Evolutionary conservation across 2,888 invertebrate species (phyloP), one percentile per base, ranked within the genome.

Genomic region (Pollenia amentaria): DNA sequence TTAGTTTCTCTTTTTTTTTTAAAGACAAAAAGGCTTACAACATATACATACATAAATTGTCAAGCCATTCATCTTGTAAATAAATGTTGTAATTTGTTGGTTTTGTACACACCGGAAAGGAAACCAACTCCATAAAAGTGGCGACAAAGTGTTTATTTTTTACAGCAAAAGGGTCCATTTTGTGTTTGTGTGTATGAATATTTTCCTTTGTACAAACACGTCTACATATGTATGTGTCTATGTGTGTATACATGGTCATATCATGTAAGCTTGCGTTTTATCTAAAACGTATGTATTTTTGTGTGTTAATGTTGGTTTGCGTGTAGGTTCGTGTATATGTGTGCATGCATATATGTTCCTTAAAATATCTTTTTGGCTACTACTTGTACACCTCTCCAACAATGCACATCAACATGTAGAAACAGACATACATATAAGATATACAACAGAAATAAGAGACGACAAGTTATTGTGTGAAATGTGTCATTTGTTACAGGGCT

Each of bases 51-150:
- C 80, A 87, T 91, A 92, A 91, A 92, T 92, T 92, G 91, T 92
- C 91, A 90, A 91, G 92, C 90, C 91, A 92, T 92, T 92, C 92
- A 91, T 92, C 92, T 92, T 92, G 89, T 90, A 90, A 92, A 92
- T 92, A 91, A 92, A 92, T 92, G 91, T 92, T 92, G 92, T 91
- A 92, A 92, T 92, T 92, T 92, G 92, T 90, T 91, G 90, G 90
- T 89, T 91, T 89, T 88, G 89, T 88, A 87, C 85, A 85, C 89
- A 84, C 88, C 81, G 81, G 77, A 82, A 84, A 84, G 79, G 77
- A 80, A 79, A 76, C 84, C 76, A 83, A 87, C 84, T 88, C 85
- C 87, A 88, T 85, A 87, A 89, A 89, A 87, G 88, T 88, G 88
- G 88, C 88, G 88, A 89, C 88, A 88, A 89, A 87, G 85, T 84